Evolutionary conservation across 1,140 invertebrate species (phyloP).

Genomic region (Magallana ariakensis): DNA sequence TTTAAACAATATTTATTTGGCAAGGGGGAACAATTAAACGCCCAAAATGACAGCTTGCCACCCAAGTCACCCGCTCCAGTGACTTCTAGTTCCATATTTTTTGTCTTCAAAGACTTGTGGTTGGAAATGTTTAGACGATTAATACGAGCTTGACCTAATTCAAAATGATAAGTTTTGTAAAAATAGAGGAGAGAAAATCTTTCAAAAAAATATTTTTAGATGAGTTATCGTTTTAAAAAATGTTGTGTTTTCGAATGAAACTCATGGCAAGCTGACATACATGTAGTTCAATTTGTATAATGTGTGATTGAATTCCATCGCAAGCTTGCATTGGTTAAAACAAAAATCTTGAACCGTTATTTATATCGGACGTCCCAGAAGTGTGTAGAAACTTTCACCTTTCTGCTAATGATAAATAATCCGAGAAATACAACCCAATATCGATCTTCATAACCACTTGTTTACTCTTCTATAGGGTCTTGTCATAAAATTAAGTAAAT

Average conservation of each 20-base stretch:
- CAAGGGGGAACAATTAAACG: conserved; percentile 1
- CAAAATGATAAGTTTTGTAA: not conserved
- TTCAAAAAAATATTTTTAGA: too few relatives aligned
- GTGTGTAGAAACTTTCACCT: conserved; percentile 3
- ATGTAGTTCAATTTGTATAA: too few relatives aligned
- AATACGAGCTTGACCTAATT: conserved; percentile 25
- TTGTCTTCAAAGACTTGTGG: not conserved
- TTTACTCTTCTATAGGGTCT: not conserved
- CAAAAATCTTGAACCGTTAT: not conserved
- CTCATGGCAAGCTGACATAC: too few relatives aligned
- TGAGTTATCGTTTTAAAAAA: too few relatives aligned
- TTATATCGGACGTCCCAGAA: not conserved
- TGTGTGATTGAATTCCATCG: not conserved
- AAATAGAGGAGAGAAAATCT: not conserved
- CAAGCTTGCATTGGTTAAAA: not conserved
- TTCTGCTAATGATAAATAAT: not conserved
- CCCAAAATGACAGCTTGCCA: not conserved
- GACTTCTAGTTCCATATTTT: conserved; percentile 4
- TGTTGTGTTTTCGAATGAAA: too few relatives aligned
- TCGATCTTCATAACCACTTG: not conserved
- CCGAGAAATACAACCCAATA: not conserved
- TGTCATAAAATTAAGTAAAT: not conserved
- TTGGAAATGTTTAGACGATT: not conserved
- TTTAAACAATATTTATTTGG: conserved; percentile 15
- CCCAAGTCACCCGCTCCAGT: not conserved